Evolutionary conservation across 2,113 vertebrate genomes (phyloP), one percentile per base, ranked within the genome.

Genomic region (Jacana jacana): DNA sequence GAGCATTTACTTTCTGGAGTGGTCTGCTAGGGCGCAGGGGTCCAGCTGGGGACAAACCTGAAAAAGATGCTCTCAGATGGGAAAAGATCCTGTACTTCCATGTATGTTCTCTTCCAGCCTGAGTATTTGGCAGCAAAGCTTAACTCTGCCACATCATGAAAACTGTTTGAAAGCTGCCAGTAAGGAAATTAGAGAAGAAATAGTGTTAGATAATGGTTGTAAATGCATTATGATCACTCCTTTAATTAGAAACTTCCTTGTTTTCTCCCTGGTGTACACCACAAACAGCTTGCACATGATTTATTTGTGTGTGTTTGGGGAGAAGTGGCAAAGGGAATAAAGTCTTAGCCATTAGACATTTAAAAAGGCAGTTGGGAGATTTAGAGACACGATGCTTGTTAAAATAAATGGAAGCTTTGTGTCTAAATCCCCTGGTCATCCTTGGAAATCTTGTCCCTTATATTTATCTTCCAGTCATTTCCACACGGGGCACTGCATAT

Each of bases 231-330:
- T 71, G 82, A 90, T 90, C 60, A 22, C 46, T 88, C 64, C 60
- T 96, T 95, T 93, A 72, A 48, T 90, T 90, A 95, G 82, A 52
- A 96, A 68, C 51, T 90, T 96, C 85, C 82, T 78, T 88, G 64
- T 86, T 95, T 92, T 87, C 66, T 95, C 83, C 83, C 92, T 77
- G 81, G 69, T 83, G 88, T 68, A 48, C 11, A 44, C 35, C 76
- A 65, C 75, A 70, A 91, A 71, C 60, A 75, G 72, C 90, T 88
- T 60, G 72, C 65, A 68, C 18, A 0, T 88, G 88, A 90, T 96
- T 95, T 88, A 94, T 94, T 40, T 68, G 60, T 55, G 68, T 75
- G 79, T 66, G 75, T 73, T 85, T 63, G 91, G 61, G 68, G 60
- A 86, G 64, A n/a, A 88, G 61, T 90, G 82, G 92, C 82, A 88